Conservation (phyloP, 2,888 invertebrate genomes). For the Stomorhina lunata region DNA sequence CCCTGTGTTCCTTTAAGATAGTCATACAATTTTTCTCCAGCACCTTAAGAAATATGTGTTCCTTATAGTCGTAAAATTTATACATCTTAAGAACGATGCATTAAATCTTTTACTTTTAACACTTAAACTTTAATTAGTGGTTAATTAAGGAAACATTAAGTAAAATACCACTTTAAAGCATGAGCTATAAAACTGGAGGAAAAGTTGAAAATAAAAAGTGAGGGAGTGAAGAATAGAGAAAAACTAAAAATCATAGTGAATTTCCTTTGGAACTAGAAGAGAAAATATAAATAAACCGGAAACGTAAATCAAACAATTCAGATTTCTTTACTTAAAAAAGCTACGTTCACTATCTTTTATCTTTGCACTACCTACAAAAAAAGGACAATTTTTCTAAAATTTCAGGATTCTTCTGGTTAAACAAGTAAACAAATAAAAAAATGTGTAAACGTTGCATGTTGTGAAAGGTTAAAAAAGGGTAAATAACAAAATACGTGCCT, state of each 20-base stretch:
- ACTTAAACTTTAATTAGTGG: slow-evolving; percentile 55
- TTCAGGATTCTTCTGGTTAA: too few relatives aligned
- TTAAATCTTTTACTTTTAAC: slow-evolving; percentile 22
- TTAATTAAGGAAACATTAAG: slow-evolving; percentile 48
- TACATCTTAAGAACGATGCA: not conserved
- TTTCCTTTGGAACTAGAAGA: too few relatives aligned
- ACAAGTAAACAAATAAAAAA: too few relatives aligned
- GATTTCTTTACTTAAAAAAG: too few relatives aligned
- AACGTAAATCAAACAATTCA: too few relatives aligned
- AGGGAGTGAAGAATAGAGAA: not conserved
- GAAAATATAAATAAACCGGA: too few relatives aligned
- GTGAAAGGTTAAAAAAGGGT: too few relatives aligned
- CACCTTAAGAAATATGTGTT: not conserved
- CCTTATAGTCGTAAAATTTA: too few relatives aligned
- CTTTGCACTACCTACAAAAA: too few relatives aligned
- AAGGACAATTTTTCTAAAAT: too few relatives aligned
- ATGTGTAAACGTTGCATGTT: not conserved
- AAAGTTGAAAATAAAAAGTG: not conserved
- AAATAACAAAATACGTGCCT: slow-evolving; percentile 8
- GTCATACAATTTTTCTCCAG: not conserved
- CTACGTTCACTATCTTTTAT: too few relatives aligned
- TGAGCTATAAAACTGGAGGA: not conserved
- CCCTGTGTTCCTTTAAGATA: too few relatives aligned
- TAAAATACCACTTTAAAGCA: slow-evolving; percentile 15
- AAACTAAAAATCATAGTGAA: not conserved